Percentiles rank a stretch among this genome's conserved stretches.
phyloP scores from a whole-genome alignment of 2,888 invertebrate genomes.

The Nomada goodeniana region DNA sequence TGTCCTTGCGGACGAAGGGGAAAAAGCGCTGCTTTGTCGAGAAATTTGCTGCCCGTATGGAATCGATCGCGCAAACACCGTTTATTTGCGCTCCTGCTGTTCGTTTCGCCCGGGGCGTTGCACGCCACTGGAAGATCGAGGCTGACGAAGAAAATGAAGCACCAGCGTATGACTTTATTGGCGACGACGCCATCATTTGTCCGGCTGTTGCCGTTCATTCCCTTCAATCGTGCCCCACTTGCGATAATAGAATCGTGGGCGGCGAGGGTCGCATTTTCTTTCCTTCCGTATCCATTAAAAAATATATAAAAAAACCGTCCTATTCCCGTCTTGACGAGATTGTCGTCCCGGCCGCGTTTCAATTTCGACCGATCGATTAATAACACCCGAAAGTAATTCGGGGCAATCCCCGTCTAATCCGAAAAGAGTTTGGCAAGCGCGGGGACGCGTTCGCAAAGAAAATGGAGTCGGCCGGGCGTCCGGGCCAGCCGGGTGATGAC shows the following conservation, averaged over 20 bases:
- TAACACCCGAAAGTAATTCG: neutral
- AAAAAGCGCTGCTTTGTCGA: conserved; percentile 18
- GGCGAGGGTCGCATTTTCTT: neutral
- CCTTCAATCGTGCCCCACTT: conserved; percentile 18
- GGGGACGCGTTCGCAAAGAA: conserved; percentile 54
- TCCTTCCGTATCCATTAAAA: no score
- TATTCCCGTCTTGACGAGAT: no score
- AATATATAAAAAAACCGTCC: no score
- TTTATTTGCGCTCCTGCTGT: conserved; percentile 5
- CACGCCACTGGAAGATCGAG: neutral
- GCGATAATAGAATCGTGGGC: conserved; percentile 15
- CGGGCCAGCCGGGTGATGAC: conserved; percentile 73
- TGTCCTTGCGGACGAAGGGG: conserved; percentile 46
- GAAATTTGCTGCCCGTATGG: conserved; percentile 27
- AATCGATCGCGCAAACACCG: conserved; percentile 41
- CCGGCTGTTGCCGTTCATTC: conserved; percentile 28
- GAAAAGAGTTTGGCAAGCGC: neutral
- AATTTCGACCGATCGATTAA: no score
- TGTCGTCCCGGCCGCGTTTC: no score
- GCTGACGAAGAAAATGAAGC: conserved; percentile 17
- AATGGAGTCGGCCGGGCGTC: conserved; percentile 63
- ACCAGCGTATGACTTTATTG: conserved; percentile 20
- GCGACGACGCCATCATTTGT: conserved; percentile 8
- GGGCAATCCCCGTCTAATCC: no score
- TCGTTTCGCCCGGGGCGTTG: neutral